Conservation (phyloP, 2,888 invertebrate genomes). For the Gymnocheta viridis region DNA sequence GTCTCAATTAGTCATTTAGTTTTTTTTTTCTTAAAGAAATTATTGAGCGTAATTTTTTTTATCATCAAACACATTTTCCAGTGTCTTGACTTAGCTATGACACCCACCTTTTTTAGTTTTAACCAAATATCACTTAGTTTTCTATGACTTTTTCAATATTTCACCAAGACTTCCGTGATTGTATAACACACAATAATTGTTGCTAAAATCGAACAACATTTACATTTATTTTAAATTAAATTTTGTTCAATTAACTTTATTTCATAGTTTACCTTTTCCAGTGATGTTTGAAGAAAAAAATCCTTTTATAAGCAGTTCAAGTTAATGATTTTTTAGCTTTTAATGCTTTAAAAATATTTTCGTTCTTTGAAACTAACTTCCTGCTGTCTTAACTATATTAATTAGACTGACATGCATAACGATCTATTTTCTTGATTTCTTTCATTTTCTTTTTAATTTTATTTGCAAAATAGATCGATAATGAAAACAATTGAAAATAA, state of each 20-base stretch:
- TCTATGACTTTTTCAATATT: not conserved
- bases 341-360: constrained; percentile 13
- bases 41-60: not conserved
- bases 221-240: not conserved
- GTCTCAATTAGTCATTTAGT: not conserved
- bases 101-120: constrained; percentile 39
- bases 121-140: not conserved
- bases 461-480: constrained; percentile 44
- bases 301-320: not conserved
- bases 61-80: constrained; percentile 34
- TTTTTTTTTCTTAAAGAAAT: not conserved
- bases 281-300: not conserved
- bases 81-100: not conserved
- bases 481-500: constrained; percentile 57
- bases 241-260: not conserved
- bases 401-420: constrained; percentile 58
- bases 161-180: constrained; percentile 49
- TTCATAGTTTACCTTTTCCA: constrained; percentile 43
- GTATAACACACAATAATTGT: constrained; percentile 63
- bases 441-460: constrained; percentile 27
- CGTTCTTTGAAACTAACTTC: constrained; percentile 47
- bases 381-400: constrained; percentile 66
- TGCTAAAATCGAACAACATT: constrained; percentile 39
- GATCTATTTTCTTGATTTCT: constrained; percentile 46
- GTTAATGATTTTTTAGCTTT: not conserved